phyloP scores from a whole-genome alignment of 2,113 vertebrate genomes.

The Lasiurus cinereus region DNA sequence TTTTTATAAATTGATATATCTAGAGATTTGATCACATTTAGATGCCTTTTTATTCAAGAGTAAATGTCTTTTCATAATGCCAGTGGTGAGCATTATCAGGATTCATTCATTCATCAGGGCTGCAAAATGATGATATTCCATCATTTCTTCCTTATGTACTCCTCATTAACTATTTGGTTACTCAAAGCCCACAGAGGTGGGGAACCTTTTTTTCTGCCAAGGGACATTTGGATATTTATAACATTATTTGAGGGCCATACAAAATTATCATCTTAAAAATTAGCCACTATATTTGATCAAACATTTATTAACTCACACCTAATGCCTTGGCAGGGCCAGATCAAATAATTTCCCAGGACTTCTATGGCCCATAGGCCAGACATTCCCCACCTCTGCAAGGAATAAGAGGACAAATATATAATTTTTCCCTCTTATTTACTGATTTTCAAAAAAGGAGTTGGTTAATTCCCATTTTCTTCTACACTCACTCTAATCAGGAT shows the following conservation, averaged over 20 bases:
- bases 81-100: background rate
- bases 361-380: too few species aligned
- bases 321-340: too few species aligned
- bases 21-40: conserved; percentile 39
- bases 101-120: background rate
- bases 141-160: background rate
- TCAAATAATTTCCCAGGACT: too few species aligned
- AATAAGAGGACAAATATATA: background rate
- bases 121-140: background rate
- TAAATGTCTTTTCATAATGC: background rate
- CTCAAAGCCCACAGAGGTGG: too few species aligned
- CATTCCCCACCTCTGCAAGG: background rate
- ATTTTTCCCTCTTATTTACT: background rate
- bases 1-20: conserved; percentile 48
- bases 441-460: background rate
- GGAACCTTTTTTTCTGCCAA: too few species aligned
- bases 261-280: too few species aligned
- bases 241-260: too few species aligned
- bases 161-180: background rate
- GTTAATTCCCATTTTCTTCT: background rate
- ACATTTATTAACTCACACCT: too few species aligned
- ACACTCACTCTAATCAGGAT: background rate
- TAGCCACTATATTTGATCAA: too few species aligned
- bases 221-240: too few species aligned
- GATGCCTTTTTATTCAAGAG: background rate